Base-by-base conservation (phyloP, 2,797 vertebrate species). In the Thamnophis elegans region DNA sequence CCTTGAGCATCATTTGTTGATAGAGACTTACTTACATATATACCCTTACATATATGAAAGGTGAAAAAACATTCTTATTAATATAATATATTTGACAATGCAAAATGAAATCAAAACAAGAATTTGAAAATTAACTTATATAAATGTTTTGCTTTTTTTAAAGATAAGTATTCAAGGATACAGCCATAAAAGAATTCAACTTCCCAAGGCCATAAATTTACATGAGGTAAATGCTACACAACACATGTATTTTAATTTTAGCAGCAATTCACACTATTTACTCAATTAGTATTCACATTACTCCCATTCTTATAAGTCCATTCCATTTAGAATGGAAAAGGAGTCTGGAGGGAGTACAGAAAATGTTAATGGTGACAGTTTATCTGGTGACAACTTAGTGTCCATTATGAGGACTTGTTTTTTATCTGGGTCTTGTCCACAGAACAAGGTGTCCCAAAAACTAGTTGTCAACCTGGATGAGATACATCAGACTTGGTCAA, bases 381-480 rank as follows among this genome's bases (percentile, higher is more conserved):
- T 97, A 97, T 98, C 97, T 97, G 94, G 91, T 94, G 94, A 96
- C 94, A 96, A 94, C 90, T 90, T 96, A 94, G 94, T 94, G 92
- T 94, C 97, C 96, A 88, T 97, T 96, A 97, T 97, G 96, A 97
- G 96, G 91, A 92, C 96, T 95, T 95, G 94, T 91, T 95, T 94
- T 96, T 97, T 97, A 97, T 98, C 97, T 97, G 95, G 13, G 2
- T 89, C 97, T 97, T 97, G 97, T 98, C 97, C 96, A 62, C 97
- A 96, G 96, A 96, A 95, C 94, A 95, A 96, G 96, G 96, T 96
- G 95, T 95, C 95, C 95, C 28, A 88, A 94, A 95, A 87, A 22
- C 94, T 87, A 93, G 93, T 91, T 97, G 97, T 97, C 97, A 97
- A 96, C 95, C 59, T 96, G 89, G 47, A 54, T 68, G 55, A 54